Conservation (phyloP, 2,797 vertebrate genomes). For the Myotis planiceps region DNA sequence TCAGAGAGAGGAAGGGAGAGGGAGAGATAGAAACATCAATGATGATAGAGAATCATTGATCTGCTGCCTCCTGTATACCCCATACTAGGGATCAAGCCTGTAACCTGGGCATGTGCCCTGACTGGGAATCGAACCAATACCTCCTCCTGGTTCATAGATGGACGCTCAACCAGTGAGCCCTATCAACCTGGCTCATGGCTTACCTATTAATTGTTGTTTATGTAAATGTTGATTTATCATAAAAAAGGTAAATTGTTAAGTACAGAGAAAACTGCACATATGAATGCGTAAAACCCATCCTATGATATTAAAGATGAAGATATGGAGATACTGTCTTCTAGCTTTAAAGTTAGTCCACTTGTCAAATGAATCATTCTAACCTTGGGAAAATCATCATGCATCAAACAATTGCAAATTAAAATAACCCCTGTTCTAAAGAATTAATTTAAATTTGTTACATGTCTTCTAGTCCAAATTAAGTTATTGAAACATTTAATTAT, state of each 20-base stretch:
- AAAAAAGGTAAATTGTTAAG: not conserved
- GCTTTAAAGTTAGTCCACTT: conserved; percentile 40
- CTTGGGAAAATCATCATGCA: not conserved
- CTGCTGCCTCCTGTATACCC: too few species aligned
- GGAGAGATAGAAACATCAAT: too few species aligned
- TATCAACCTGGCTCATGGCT: too few species aligned
- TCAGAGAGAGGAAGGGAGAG: too few species aligned
- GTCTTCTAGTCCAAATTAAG: not conserved
- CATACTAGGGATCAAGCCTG: too few species aligned
- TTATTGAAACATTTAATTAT: conserved; percentile 47
- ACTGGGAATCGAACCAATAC: too few species aligned
- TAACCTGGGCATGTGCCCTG: too few species aligned
- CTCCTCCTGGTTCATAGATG: too few species aligned
- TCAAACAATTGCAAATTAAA: not conserved
- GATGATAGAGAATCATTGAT: too few species aligned
- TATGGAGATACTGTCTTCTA: not conserved
- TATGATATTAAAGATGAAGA: not conserved
- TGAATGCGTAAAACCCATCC: not conserved
- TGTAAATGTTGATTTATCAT: conserved; percentile 8
- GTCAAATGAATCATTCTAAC: not conserved
- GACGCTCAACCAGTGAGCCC: too few species aligned
- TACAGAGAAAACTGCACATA: not conserved
- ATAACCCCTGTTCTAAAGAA: not conserved
- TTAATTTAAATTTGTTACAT: conserved; percentile 26
- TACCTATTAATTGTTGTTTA: not conserved